phyloP scores from a whole-genome alignment of 2,113 vertebrate species.

The Xerus inauris region DNA sequence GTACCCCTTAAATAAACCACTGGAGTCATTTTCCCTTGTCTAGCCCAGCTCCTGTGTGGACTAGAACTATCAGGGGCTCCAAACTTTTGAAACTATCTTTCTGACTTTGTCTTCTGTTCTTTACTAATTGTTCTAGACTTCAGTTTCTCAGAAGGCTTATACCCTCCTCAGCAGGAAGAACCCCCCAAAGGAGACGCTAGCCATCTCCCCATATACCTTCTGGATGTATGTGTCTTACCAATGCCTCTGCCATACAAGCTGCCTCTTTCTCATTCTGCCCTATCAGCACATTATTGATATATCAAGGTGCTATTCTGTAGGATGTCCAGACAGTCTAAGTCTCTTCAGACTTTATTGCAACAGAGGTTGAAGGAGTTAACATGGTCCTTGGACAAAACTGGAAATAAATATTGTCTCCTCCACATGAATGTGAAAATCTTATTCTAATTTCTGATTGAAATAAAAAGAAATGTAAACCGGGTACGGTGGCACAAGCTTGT shows the following conservation, averaged over 20 bases:
- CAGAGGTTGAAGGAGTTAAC: not conserved
- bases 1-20: no score
- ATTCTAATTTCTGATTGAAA: not conserved
- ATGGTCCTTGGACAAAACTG: conserved; percentile 13
- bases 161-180: no score
- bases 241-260: not conserved
- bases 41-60: no score
- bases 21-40: no score
- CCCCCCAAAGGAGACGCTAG: no score
- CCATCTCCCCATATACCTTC: no score
- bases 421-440: not conserved
- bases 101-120: no score
- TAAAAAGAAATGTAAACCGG: not conserved
- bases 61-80: no score
- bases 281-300: not conserved
- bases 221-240: not conserved
- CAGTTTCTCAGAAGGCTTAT: no score
- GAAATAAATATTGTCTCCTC: conserved; percentile 2
- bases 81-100: no score
- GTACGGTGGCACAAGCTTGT: no score
- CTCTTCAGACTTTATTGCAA: not conserved
- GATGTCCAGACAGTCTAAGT: not conserved
- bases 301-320: not conserved
- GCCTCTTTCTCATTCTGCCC: not conserved
- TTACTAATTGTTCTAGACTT: no score